Evolutionary conservation across 2,113 vertebrate genomes (phyloP).

Genomic region (Empidonax alnorum): DNA sequence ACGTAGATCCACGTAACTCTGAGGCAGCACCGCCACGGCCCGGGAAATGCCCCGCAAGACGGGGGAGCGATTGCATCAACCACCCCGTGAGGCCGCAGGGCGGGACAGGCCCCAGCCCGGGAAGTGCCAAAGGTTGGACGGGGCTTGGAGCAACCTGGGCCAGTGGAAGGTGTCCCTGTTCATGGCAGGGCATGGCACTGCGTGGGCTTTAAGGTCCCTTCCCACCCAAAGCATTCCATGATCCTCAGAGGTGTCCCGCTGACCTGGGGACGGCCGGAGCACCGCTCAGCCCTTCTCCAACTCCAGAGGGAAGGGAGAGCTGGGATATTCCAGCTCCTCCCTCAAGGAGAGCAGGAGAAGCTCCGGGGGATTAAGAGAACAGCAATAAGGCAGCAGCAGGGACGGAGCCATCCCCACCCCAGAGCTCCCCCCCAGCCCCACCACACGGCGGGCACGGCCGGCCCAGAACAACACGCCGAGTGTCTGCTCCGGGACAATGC

Average conservation of each 20-base stretch:
- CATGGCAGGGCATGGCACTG: not conserved
- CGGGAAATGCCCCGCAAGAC: not conserved
- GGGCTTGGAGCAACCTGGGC: not conserved
- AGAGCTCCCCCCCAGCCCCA: not conserved
- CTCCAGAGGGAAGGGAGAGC: not conserved
- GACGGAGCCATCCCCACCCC: not conserved
- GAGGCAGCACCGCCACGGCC: not conserved
- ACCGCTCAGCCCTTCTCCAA: not conserved
- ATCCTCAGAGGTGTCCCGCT: rapidly evolving
- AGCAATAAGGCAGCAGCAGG: rapidly evolving
- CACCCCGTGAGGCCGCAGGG: not conserved
- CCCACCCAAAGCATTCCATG: rapidly evolving
- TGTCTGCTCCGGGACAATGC: not conserved
- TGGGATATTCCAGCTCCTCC: not conserved
- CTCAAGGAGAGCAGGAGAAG: not conserved
- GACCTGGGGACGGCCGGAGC: not conserved
- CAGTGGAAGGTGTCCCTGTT: not conserved
- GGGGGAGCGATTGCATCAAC: not conserved
- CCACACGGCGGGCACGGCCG: not conserved
- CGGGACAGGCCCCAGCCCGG: not conserved
- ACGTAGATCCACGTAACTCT: rapidly evolving
- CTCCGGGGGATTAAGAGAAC: not conserved
- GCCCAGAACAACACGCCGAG: not conserved
- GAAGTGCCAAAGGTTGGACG: rapidly evolving
- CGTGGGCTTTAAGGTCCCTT: rapidly evolving